Evolutionary conservation across 1,140 invertebrate species (phyloP), one percentile per base, ranked within the genome.

Genomic region (Caenorhabditis remanei): DNA sequence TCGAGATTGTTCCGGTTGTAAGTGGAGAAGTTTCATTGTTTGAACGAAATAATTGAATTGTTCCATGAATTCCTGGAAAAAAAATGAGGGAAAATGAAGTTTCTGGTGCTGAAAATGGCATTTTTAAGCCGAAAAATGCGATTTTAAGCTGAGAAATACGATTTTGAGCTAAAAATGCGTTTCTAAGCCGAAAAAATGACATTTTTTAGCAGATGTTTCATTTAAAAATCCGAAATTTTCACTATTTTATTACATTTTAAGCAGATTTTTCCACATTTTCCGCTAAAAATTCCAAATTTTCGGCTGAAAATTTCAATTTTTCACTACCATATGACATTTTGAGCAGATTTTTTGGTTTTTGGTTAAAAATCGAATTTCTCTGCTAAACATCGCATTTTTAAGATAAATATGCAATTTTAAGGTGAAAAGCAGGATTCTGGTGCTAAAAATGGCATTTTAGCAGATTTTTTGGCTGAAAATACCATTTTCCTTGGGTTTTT

Each of bases 41-140:
- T 92, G 89, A 19, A 88, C 53, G 85, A 90, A 92, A 65, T 93
- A 91, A n/a, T 87, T 75, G 56, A 92, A 90, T 84, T 91, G 91
- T 61, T 92, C 91, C 24, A 84, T 63, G 85, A 92, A 92, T 85
- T 92, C 91, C 55, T 88, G 53, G 14, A 88, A 85, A 48, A 14
- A 71, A 4, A 21, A 21, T 6, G 58, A 4, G 24, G 41, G 32
- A n/a, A 48, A 19, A 53, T 4, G 6, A 71, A 84, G 19, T 58
- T 58, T 14, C 9, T 40, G 6, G 24, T 14, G 50, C 21, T 9
- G 43, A 86, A 21, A 79, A 4, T 65, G n/a, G 2, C 6, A 58
- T 4, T 58, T 58, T 58, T 58, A 1, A 8, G 14, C 8, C 4
- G 13, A 58, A 58, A 58, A 58, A 19, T 7, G 56, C 19, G 56